These are phyloP conservation scores for Erythrocercus mccallii DNA, from an alignment of 2,113 vertebrate genomes.

Conservation along the genomic window DNA sequence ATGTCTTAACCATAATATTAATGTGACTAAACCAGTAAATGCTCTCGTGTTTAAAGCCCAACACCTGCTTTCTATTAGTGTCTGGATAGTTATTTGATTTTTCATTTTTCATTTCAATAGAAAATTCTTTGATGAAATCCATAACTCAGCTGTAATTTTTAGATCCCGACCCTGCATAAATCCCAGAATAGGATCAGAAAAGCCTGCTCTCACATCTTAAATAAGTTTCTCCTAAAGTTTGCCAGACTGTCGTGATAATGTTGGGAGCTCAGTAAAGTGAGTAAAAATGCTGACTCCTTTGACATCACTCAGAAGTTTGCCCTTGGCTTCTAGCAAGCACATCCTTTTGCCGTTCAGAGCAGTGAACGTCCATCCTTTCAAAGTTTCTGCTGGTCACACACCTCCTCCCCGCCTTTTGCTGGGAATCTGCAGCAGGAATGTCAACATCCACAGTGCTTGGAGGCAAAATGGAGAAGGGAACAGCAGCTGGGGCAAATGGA, in stretches of 20 bases:
- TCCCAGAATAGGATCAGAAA: background rate
- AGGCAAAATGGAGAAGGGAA: background rate
- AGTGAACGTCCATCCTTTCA: background rate
- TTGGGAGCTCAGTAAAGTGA: background rate
- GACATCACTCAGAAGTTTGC: background rate
- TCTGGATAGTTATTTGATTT: slow-evolving; percentile 15
- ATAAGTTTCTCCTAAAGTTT: background rate
- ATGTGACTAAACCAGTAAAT: slow-evolving; percentile 16
- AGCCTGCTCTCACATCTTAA: background rate
- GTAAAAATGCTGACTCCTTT: background rate
- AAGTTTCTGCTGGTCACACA: background rate
- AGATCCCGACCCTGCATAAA: background rate
- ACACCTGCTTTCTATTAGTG: slow-evolving; percentile 43
- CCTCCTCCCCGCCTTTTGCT: background rate
- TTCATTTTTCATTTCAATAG: slow-evolving; percentile 15
- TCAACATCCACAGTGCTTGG: rapidly evolving
- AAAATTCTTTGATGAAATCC: slow-evolving; percentile 32
- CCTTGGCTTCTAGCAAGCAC: background rate
- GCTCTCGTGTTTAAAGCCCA: background rate
- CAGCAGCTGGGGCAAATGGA: rapidly evolving
- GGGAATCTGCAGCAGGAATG: background rate
- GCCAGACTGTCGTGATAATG: background rate
- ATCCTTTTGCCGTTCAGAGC: background rate
- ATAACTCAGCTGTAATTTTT: slow-evolving; percentile 1
- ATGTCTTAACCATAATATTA: slow-evolving; percentile 53